Conservation (phyloP, 1,140 invertebrate species). For the Leguminivora glycinivorella region DNA sequence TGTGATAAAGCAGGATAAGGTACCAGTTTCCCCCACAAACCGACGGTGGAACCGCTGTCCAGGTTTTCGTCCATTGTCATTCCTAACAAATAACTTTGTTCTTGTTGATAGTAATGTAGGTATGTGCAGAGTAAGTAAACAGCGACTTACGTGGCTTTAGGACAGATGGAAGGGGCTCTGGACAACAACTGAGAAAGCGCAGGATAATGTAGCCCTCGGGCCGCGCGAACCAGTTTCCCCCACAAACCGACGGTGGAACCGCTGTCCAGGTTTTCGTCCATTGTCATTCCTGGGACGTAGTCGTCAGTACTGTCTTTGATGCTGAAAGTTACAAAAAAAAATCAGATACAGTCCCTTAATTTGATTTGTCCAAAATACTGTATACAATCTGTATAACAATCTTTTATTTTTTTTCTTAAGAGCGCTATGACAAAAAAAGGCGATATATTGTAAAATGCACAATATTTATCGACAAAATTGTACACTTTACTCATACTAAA, state of each 20-base stretch:
- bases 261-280: conserved; percentile 68
- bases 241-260: conserved; percentile 69
- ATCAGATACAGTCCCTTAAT: too few species aligned
- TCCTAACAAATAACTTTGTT: too few species aligned
- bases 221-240: conserved; percentile 66
- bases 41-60: conserved; percentile 43
- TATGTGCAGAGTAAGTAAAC: too few species aligned
- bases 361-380: too few species aligned
- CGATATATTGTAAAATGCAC: too few species aligned
- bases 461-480: too few species aligned
- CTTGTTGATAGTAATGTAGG: too few species aligned
- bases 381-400: too few species aligned
- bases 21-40: conserved; percentile 40
- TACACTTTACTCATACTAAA: too few species aligned
- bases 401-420: too few species aligned
- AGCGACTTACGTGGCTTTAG: conserved; percentile 37
- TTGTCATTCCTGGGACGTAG: conserved; percentile 37
- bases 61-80: conserved; percentile 60
- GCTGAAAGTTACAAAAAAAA: too few species aligned
- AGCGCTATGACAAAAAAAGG: too few species aligned
- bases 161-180: conserved; percentile 51
- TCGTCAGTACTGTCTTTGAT: conserved; percentile 54
- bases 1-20: conserved; percentile 69
- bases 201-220: conserved; percentile 61
- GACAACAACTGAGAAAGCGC: conserved; percentile 62